Evolutionary conservation across 1,140 invertebrate species (phyloP).

Genomic region (Rhynchophorus ferrugineus): DNA sequence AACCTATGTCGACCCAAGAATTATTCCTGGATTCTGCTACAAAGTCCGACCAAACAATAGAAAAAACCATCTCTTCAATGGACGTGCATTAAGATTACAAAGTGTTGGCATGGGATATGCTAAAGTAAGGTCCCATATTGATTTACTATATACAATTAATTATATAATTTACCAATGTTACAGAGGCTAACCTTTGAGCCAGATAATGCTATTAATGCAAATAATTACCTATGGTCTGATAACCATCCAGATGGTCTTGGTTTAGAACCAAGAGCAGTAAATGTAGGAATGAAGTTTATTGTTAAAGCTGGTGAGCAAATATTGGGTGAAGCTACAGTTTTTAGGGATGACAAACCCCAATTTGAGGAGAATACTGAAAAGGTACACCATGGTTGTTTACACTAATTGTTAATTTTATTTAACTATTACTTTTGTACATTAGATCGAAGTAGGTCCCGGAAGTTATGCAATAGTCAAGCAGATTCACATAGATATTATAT

Average conservation of each 20-base stretch:
- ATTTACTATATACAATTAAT: no score
- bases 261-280: constrained; percentile 58
- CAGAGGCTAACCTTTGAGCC: constrained; percentile 61
- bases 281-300: constrained; percentile 55
- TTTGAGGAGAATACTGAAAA: constrained; percentile 52
- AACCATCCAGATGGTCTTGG: constrained; percentile 64
- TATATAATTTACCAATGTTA: constrained; percentile 1
- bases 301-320: constrained; percentile 50
- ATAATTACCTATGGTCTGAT: constrained; percentile 74
- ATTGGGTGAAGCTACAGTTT: constrained; percentile 55
- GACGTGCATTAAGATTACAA: constrained; percentile 52
- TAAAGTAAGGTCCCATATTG: constrained; percentile 41
- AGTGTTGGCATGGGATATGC: constrained; percentile 71
- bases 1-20: constrained; percentile 64
- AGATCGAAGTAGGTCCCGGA: constrained; percentile 29
- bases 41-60: constrained; percentile 56
- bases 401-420: neutral
- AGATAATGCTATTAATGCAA: constrained; percentile 54
- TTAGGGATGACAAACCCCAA: constrained; percentile 55
- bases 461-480: constrained; percentile 52
- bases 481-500: constrained; percentile 57
- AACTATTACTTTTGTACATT: neutral
- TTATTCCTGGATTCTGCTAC: constrained; percentile 67
- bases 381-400: constrained; percentile 33
- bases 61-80: constrained; percentile 55